Evolutionary conservation across 2,113 vertebrate species (phyloP), one percentile per base, ranked within the genome.

Genomic region (Lutjanus erythropterus): DNA sequence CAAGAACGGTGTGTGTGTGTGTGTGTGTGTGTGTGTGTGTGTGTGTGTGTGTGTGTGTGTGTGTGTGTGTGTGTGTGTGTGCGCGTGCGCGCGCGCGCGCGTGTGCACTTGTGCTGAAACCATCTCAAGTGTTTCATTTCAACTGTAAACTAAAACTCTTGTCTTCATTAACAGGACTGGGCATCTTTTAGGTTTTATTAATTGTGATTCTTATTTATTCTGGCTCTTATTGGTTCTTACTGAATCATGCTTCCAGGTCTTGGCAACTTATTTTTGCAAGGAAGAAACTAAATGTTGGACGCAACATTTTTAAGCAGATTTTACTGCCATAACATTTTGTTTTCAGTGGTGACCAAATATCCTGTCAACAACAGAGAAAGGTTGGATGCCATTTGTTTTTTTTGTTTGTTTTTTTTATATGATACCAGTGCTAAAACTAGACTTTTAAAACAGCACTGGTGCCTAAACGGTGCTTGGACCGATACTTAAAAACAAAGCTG

Each of bases 181-280:
- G 12, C 72, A 66, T 81, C 78, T 70, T 18, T 71, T 25, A 49
- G 46, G 35, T 71, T 71, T 58, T 62, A 78, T 82, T 71, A 12
- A 29, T 67, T 67, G 4, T 25, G 69, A 55, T 56, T 52, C n/a
- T 29, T 49, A 68, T 61, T 37, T 72, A 80, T 46, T 64, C 12
- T 16, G 12, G 9, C 27, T 35, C 10, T 75, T 37, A 14, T 52
- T 56, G 9, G n/a, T 23, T 6, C 39, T 27, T 9, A 16, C 18
- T 31, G 52, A 71, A 42, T 31, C 6, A 9, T 19, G 50, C 11
- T 14, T n/a, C 16, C 6, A 41, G 27, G n/a, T 12, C n/a, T 33
- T 8, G 19, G 12, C 6, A 18, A 47, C 5, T 53, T 39, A 25
- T 39, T 23, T 39, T 16, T 53, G 3, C 16, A 18, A 23, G 12